These are phyloP conservation scores for Kryptolebias marmoratus DNA, from an alignment of 2,113 vertebrate genomes.

Conservation along the genomic window DNA sequence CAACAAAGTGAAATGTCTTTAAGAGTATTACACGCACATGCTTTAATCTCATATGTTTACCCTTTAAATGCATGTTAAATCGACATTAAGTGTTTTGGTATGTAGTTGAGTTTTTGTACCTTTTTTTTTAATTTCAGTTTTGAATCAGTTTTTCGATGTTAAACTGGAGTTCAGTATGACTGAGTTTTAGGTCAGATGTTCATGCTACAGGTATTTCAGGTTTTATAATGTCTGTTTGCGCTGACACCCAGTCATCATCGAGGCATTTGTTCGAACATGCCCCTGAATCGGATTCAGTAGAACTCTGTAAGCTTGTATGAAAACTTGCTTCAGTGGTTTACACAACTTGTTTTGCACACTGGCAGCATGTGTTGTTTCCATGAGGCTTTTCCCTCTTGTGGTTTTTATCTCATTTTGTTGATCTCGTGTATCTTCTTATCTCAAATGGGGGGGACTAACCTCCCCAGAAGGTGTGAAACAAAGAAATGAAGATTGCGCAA, in stretches of 20 bases:
- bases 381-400: not conserved
- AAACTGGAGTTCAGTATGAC: slow-evolving; percentile 1
- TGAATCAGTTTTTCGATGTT: not conserved
- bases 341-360: slow-evolving; percentile 11
- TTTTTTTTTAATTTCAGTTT: not conserved
- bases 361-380: not conserved
- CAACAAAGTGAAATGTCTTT: not conserved
- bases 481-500: not conserved
- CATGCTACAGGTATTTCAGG: slow-evolving; percentile 70
- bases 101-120: not conserved
- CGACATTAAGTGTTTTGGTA: not conserved
- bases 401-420: not conserved
- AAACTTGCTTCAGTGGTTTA: slow-evolving; percentile 24
- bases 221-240: slow-evolving; percentile 49
- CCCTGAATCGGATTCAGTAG: slow-evolving; percentile 47
- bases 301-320: slow-evolving; percentile 31
- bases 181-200: slow-evolving; percentile 39
- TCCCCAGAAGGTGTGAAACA: too few relatives aligned
- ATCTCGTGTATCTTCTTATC: not conserved
- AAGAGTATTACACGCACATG: too few relatives aligned
- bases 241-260: slow-evolving; percentile 48
- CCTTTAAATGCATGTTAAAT: not conserved
- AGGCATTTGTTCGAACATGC: slow-evolving; percentile 70
- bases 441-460: too few relatives aligned
- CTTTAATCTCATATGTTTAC: too few relatives aligned